Conservation (phyloP, 2,888 invertebrate genomes). For the Limnephilus auricula region DNA sequence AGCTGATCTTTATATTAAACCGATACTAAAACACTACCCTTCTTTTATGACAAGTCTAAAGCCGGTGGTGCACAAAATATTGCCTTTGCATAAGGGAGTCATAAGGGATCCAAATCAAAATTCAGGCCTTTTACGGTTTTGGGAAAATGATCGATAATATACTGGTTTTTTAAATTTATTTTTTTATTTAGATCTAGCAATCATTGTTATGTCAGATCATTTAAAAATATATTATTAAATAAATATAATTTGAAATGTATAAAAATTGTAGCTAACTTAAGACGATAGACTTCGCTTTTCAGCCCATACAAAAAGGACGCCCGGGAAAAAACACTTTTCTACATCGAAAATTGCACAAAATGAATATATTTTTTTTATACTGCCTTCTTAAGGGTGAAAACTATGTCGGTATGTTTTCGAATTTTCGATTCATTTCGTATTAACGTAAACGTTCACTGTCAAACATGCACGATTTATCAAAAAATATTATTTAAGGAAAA, state of each 20-base stretch:
- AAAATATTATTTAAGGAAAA: too few species aligned
- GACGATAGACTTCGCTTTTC: too few species aligned
- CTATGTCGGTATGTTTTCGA: too few species aligned
- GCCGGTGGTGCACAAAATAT: slow-evolving; percentile 50
- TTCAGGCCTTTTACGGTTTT: background rate
- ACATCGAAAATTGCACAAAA: too few species aligned
- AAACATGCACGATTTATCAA: too few species aligned
- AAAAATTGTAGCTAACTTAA: background rate
- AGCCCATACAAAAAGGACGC: too few species aligned
- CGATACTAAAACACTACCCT: slow-evolving; percentile 38
- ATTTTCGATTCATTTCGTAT: too few species aligned
- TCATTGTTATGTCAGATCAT: background rate
- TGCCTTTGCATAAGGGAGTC: slow-evolving; percentile 42
- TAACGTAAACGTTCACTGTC: too few species aligned
- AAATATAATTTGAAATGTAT: too few species aligned
- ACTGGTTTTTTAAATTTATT: background rate
- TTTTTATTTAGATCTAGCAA: background rate
- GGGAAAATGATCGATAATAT: background rate
- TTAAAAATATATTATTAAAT: background rate
- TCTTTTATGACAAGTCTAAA: slow-evolving; percentile 43
- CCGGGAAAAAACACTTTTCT: too few species aligned
- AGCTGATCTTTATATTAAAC: slow-evolving; percentile 30
- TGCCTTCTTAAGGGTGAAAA: too few species aligned
- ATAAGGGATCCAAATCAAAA: slow-evolving; percentile 24
- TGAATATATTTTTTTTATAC: too few species aligned